phyloP scores from a whole-genome alignment of 2,888 invertebrate genomes.

The Barypeithes pellucidus region DNA sequence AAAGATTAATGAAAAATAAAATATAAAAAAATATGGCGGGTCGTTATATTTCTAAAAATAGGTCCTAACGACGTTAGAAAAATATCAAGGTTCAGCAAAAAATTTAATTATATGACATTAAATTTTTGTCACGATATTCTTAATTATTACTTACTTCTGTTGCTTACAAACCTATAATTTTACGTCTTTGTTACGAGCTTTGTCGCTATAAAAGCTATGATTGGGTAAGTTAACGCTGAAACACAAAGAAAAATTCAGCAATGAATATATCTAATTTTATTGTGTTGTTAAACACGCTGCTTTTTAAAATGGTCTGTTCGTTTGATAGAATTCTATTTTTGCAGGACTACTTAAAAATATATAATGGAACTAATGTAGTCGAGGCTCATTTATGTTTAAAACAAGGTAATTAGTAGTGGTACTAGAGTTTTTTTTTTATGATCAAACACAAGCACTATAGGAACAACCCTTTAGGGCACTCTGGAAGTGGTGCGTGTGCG shows the following conservation, averaged over 20 bases:
- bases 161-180: neutral
- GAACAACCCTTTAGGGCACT: too few relatives aligned
- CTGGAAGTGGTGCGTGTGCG: too few relatives aligned
- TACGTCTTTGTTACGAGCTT: neutral
- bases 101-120: neutral
- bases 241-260: neutral
- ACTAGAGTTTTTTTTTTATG: too few relatives aligned
- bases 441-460: too few relatives aligned
- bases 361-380: neutral
- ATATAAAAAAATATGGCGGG: too few relatives aligned
- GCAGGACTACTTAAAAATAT: slow-evolving; percentile 22
- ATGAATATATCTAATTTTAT: slow-evolving; percentile 11
- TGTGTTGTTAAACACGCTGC: neutral
- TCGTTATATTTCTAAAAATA: too few relatives aligned
- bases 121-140: neutral
- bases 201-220: neutral
- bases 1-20: too few relatives aligned
- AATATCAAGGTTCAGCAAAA: too few relatives aligned
- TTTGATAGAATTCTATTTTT: slow-evolving; percentile 32
- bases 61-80: too few relatives aligned
- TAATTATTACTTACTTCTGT: slow-evolving; percentile 3
- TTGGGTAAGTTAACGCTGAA: neutral
- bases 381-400: slow-evolving; percentile 40
- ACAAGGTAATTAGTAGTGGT: slow-evolving; percentile 34
- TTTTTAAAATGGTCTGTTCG: neutral